Evolutionary conservation across 2,888 invertebrate genomes (phyloP).

Genomic region (Euplexia lucipara): DNA sequence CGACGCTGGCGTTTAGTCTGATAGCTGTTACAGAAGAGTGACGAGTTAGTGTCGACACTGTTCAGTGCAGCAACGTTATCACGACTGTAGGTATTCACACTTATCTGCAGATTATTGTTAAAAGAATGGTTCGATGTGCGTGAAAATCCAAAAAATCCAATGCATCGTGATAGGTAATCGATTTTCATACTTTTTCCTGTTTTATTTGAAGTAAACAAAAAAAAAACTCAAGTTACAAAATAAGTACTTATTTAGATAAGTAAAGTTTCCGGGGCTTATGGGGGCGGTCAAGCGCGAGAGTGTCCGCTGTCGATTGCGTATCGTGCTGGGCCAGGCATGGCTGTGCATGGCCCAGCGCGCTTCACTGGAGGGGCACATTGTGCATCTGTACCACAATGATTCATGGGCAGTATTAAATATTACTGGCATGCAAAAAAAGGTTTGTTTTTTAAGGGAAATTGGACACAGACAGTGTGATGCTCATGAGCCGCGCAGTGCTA

Average conservation of each 20-base stretch:
- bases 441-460: neutral
- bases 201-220: neutral
- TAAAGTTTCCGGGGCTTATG: constrained; percentile 43
- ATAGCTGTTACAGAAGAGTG: too few species aligned
- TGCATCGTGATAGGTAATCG: too few species aligned
- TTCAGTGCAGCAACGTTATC: too few species aligned
- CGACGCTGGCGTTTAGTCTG: too few species aligned
- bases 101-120: constrained; percentile 4
- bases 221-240: constrained; percentile 2
- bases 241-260: constrained; percentile 54
- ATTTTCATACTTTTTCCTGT: neutral
- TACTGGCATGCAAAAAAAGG: constrained; percentile 5
- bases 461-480: neutral
- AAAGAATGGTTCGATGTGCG: neutral
- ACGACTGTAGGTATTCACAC: neutral
- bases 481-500: too few species aligned
- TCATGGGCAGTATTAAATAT: neutral
- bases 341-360: constrained; percentile 29
- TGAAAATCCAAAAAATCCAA: constrained; percentile 2
- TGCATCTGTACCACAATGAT: constrained; percentile 20
- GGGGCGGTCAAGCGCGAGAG: constrained; percentile 55
- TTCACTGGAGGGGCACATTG: constrained; percentile 29
- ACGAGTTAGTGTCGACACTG: neutral
- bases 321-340: constrained; percentile 47
- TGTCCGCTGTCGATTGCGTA: constrained; percentile 63